A percentile compares a stretch with the other conserved stretches of the same genome.
phyloP scores from a whole-genome alignment of 1,140 invertebrate genomes.

The Tetramorium simillimum region DNA sequence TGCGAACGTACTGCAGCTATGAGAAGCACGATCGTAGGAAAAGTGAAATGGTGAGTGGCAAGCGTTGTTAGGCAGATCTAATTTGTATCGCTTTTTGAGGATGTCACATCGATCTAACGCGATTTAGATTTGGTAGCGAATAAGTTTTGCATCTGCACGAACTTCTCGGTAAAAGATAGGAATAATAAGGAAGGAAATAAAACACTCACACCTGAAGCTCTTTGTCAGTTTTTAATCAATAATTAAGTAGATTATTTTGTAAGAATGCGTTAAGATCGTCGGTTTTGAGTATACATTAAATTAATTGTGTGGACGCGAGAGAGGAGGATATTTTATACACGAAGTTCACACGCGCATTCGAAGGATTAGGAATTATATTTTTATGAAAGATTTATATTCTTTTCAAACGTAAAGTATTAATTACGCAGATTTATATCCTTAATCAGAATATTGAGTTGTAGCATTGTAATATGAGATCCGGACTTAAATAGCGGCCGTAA shows the following conservation, averaged over 20 bases:
- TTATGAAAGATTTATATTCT: constrained; percentile 15
- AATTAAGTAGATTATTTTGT: not conserved
- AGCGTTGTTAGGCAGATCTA: constrained; percentile 40
- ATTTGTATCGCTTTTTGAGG: constrained; percentile 41
- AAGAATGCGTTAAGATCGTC: not conserved
- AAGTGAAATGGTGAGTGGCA: not conserved
- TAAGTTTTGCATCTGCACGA: constrained; percentile 11
- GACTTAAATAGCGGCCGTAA: not conserved
- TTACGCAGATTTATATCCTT: not conserved
- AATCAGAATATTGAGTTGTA: not conserved
- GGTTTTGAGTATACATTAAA: not conserved
- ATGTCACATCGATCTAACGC: constrained; percentile 8
- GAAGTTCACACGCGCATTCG: not conserved
- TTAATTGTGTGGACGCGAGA: not conserved
- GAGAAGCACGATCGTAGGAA: not conserved
- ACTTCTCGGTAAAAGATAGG: not conserved
- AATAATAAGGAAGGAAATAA: not conserved
- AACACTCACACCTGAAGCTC: not conserved
- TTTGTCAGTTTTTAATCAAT: not conserved
- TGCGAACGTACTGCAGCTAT: not conserved
- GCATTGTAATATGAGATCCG: not conserved
- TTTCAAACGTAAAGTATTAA: not conserved
- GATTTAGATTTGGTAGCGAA: not conserved
- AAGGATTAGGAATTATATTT: not conserved
- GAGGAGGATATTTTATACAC: not conserved